Evolutionary conservation across 2,797 vertebrate species (phyloP).

Genomic region (Hydrolagus colliei): DNA sequence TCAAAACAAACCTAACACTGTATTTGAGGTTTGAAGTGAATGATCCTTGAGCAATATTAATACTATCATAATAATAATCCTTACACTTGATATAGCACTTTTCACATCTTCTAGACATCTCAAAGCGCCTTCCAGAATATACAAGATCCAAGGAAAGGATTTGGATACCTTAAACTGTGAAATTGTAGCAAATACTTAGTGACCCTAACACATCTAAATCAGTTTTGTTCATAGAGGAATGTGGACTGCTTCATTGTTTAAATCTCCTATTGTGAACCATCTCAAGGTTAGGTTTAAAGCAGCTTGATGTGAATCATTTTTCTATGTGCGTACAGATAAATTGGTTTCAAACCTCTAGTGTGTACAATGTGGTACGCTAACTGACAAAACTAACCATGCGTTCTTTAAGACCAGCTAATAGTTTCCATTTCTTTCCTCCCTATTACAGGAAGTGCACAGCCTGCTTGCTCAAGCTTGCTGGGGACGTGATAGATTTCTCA

Average conservation of each 20-base stretch:
- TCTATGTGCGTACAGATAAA: conserved; percentile 20
- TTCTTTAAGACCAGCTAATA: conserved; percentile 44
- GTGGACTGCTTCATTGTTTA: conserved; percentile 15
- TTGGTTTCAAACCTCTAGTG: conserved; percentile 28
- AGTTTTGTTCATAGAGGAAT: conserved; percentile 18
- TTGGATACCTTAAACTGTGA: not conserved
- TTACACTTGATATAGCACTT: too few relatives aligned
- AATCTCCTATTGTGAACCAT: conserved; percentile 5
- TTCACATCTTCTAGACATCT: not conserved
- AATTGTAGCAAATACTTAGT: not conserved
- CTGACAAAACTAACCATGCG: conserved; percentile 43
- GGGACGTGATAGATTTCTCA: conserved; percentile 57
- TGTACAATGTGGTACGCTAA: conserved; percentile 16
- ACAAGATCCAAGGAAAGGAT: too few relatives aligned
- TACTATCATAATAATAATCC: not conserved
- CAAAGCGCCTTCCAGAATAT: not conserved
- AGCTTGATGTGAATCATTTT: conserved; percentile 25
- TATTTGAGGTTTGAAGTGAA: not conserved
- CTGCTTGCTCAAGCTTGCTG: conserved; percentile 52
- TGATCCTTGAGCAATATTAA: conserved; percentile 27
- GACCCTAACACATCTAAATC: not conserved
- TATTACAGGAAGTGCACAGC: conserved; percentile 44
- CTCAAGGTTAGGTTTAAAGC: conserved; percentile 22
- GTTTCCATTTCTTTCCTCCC: conserved; percentile 38
- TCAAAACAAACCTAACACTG: not conserved